These are phyloP conservation scores for Castor canadensis DNA, from an alignment of 2,113 vertebrate genomes.

Conservation along the genomic window DNA sequence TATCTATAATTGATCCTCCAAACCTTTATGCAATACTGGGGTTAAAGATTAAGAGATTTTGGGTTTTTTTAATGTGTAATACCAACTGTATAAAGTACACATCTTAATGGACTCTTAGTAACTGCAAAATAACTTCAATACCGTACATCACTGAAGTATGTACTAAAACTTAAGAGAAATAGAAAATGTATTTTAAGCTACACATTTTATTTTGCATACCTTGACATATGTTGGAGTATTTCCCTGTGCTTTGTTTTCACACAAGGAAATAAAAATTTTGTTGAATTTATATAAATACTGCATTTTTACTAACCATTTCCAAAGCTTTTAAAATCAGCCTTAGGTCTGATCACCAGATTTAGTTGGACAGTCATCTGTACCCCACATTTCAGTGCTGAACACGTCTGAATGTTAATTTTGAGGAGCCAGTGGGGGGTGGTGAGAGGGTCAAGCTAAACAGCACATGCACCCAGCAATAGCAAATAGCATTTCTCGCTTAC, in stretches of 20 bases:
- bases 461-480: constrained; percentile 32
- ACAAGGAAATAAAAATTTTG: constrained; percentile 38
- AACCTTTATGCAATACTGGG: constrained; percentile 75
- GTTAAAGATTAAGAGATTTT: constrained; percentile 80
- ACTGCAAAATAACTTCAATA: constrained; percentile 64
- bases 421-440: background rate
- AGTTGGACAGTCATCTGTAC: constrained; percentile 11
- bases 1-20: constrained; percentile 83
- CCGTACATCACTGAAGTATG: constrained; percentile 63
- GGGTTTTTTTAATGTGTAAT: constrained; percentile 33
- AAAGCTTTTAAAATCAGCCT: constrained; percentile 19
- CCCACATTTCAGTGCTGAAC: constrained; percentile 47
- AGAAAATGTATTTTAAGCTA: too few relatives aligned
- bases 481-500: constrained; percentile 61
- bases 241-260: background rate
- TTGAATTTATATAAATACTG: constrained; percentile 20
- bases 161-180: constrained; percentile 51
- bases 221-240: background rate
- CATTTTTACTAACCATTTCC: constrained; percentile 16
- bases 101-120: constrained; percentile 61
- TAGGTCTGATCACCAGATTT: background rate
- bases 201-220: background rate
- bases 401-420: constrained; percentile 60
- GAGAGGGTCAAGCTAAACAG: constrained; percentile 64
- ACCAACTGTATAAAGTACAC: constrained; percentile 57